Evolutionary conservation across 2,888 invertebrate genomes (phyloP), one percentile per base, ranked within the genome.

Genomic region (Gymnocheta viridis): DNA sequence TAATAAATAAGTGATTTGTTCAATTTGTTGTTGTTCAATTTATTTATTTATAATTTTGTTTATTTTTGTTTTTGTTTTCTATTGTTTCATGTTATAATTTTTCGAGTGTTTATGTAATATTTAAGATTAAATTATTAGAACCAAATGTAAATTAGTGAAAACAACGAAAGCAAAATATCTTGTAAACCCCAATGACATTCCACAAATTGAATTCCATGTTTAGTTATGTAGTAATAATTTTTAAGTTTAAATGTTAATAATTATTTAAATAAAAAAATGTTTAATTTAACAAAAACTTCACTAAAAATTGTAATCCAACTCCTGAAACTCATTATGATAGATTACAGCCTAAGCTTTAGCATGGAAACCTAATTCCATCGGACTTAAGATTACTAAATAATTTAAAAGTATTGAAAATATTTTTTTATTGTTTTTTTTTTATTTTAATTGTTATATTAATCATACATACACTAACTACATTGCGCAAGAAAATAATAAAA

Each of bases 191-290:
- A 74, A 69, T 62, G 62, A 64, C 70, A 79, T 80, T 77, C 80
- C 76, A 56, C 27, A 66, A 12, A 54, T 7, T 24, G 51, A 58
- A 62, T 58, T 60, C 35, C 49, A 62, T 67, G 32, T 60, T 60
- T 76, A 66, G 49, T 72, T 79, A n/a, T 79, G 3, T 22, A 5
- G 10, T 76, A 47, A 22, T 72, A 29, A 41, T 22, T 38, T 51
- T 44, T 76, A 83, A 70, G 74, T 74, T 66, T 49, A 60, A 54
- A 38, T 73, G 22, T 58, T 66, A 72, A 80, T 84, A 83, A 76
- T 83, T 80, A 67, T 47, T 56, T 41, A 58, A 54, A 74, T 27
- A 49, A 47, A 24, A 74, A 60, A 22, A 10, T 24, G 9, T 12
- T 58, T 60, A 22, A 62, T 58, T 64, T 22, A 47, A 19, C 12